Evolutionary conservation across 2,888 invertebrate species (phyloP).

Genomic region (Diloba caeruleocephala): DNA sequence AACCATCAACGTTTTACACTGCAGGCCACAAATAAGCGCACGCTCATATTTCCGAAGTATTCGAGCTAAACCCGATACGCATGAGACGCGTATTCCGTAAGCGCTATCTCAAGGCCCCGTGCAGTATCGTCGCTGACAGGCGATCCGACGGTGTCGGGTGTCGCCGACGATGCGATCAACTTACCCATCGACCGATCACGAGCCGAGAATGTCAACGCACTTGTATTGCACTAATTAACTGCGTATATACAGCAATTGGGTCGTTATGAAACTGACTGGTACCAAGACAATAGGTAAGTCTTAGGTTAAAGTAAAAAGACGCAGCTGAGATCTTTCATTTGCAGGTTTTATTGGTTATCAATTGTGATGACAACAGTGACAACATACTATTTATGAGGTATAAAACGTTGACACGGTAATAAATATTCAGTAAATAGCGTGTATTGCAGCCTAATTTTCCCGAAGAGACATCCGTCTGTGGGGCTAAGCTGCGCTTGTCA

Average conservation of each 20-base stretch:
- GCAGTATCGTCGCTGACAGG: slow-evolving; percentile 81
- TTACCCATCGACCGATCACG: slow-evolving; percentile 82
- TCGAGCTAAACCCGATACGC: slow-evolving; percentile 75
- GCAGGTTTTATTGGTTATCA: neutral
- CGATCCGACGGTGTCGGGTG: slow-evolving; percentile 75
- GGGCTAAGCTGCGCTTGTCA: too few relatives aligned
- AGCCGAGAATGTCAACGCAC: slow-evolving; percentile 73
- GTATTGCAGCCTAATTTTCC: too few relatives aligned
- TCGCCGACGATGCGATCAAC: slow-evolving; percentile 73
- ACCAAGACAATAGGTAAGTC: slow-evolving; percentile 9
- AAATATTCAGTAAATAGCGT: slow-evolving; percentile 3
- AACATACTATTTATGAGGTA: too few relatives aligned
- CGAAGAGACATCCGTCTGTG: too few relatives aligned
- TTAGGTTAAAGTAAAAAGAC: neutral
- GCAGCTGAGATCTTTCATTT: neutral
- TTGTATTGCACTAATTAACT: slow-evolving; percentile 66
- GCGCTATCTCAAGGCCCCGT: slow-evolving; percentile 77
- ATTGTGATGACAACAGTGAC: too few relatives aligned
- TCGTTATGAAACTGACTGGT: slow-evolving; percentile 40
- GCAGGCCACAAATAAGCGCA: slow-evolving; percentile 44
- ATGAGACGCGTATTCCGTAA: slow-evolving; percentile 84
- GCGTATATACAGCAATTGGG: slow-evolving; percentile 53
- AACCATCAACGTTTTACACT: slow-evolving; percentile 27
- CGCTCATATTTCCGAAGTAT: slow-evolving; percentile 73
- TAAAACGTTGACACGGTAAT: too few relatives aligned